Evolutionary conservation across 2,797 vertebrate species (phyloP).

Genomic region (Chromobotia macracanthus): DNA sequence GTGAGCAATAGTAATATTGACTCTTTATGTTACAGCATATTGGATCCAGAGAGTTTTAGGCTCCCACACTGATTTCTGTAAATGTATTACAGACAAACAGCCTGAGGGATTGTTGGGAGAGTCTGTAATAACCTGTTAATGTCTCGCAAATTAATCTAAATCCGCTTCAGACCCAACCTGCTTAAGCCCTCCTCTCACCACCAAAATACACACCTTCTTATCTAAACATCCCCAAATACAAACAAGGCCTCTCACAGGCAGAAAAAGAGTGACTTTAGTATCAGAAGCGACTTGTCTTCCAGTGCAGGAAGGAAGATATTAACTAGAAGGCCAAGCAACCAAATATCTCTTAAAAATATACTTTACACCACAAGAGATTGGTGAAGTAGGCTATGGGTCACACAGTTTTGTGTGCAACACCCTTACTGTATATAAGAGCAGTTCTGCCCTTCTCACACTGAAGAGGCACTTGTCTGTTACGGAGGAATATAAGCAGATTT

Average conservation of each 20-base stretch:
- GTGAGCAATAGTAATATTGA: no score
- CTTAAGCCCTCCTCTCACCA: background rate
- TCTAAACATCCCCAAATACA: slow-evolving; percentile 5
- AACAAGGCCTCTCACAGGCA: slow-evolving; percentile 27
- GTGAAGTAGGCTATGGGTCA: background rate
- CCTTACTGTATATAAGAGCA: slow-evolving; percentile 4
- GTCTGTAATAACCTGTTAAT: slow-evolving; percentile 12
- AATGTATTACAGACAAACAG: background rate
- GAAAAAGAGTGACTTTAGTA: slow-evolving; percentile 34
- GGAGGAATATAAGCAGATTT: background rate
- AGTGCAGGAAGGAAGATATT: slow-evolving; percentile 48
- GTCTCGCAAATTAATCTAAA: background rate
- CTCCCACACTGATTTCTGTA: background rate
- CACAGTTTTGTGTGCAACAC: background rate
- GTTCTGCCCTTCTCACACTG: slow-evolving; percentile 7
- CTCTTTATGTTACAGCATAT: background rate
- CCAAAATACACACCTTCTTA: slow-evolving; percentile 9
- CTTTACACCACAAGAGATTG: slow-evolving; percentile 3
- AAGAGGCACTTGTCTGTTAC: background rate
- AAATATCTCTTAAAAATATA: background rate
- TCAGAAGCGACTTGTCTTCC: slow-evolving; percentile 20
- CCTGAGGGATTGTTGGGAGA: background rate
- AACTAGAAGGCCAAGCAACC: slow-evolving; percentile 30
- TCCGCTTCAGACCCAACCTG: background rate
- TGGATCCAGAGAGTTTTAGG: background rate